Evolutionary conservation across 2,113 vertebrate species (phyloP).

Genomic region (Petromus typicus): DNA sequence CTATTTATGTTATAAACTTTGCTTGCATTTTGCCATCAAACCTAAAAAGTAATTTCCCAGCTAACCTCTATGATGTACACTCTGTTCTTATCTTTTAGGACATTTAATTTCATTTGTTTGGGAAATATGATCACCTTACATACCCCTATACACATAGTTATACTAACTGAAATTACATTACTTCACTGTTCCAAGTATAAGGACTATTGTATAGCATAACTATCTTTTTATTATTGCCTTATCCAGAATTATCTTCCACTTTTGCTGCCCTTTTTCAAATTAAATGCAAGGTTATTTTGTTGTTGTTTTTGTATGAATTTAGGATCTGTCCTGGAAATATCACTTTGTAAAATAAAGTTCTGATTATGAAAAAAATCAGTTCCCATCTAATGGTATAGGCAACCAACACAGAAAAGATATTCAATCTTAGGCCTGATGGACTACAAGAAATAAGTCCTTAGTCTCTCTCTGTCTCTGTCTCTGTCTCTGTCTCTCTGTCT

Average conservation of each 20-base stretch:
- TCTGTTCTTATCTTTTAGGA: not conserved
- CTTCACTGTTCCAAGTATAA: not conserved
- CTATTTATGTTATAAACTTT: not conserved
- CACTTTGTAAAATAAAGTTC: not conserved
- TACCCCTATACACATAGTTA: not conserved
- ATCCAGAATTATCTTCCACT: not conserved
- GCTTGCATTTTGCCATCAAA: not conserved
- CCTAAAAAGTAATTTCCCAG: not conserved
- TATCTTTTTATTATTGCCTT: not conserved
- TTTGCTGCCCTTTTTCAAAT: not conserved
- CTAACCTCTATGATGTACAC: not conserved
- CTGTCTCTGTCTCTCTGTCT: not conserved
- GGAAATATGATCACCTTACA: not conserved
- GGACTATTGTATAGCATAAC: not conserved
- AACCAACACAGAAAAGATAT: not conserved
- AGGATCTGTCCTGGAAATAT: not conserved
- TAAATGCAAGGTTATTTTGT: not conserved
- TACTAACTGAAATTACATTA: not conserved
- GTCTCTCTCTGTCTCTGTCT: not conserved
- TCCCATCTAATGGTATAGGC: not conserved
- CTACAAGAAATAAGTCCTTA: not conserved
- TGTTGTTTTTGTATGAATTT: not conserved
- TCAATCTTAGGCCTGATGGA: not conserved
- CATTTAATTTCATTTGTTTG: not conserved
- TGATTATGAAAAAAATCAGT: not conserved